phyloP scores from a whole-genome alignment of 2,797 vertebrate species.

The Chelon labrosus region DNA sequence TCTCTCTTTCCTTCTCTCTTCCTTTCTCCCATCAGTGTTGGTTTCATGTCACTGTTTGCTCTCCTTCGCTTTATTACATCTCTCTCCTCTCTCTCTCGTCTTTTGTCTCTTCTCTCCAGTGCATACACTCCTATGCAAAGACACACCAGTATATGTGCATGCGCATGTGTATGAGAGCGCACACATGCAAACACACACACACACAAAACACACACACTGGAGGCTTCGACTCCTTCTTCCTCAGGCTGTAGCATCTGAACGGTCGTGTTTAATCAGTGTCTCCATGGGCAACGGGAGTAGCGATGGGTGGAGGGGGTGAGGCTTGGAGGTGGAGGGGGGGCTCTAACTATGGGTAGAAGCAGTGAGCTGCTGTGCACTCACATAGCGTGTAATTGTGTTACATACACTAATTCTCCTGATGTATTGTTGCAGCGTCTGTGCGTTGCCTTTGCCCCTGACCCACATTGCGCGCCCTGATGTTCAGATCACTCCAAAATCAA shows the following conservation, averaged over 20 bases:
- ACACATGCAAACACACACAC: slow-evolving; percentile 5
- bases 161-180: slow-evolving; percentile 10
- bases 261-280: slow-evolving; percentile 83
- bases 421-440: slow-evolving; percentile 51
- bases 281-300: slow-evolving; percentile 71
- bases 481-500: slow-evolving; percentile 60
- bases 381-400: slow-evolving; percentile 79
- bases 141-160: slow-evolving; percentile 13
- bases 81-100: slow-evolving; percentile 15
- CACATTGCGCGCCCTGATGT: slow-evolving; percentile 57
- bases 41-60: slow-evolving; percentile 25
- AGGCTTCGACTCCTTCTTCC: slow-evolving; percentile 55
- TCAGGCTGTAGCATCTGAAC: slow-evolving; percentile 77
- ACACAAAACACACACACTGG: slow-evolving; percentile 45
- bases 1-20: slow-evolving; percentile 1
- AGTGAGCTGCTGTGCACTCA: slow-evolving; percentile 73
- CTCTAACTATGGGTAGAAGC: slow-evolving; percentile 62
- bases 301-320: slow-evolving; percentile 37
- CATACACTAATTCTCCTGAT: slow-evolving; percentile 78
- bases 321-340: slow-evolving; percentile 57
- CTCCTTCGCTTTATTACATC: not conserved
- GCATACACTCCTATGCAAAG: slow-evolving; percentile 16
- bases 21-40: slow-evolving; percentile 14
- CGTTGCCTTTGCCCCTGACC: slow-evolving; percentile 64
- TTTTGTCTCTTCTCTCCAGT: slow-evolving; percentile 12